Evolutionary conservation across 2,888 invertebrate genomes (phyloP).

Genomic region (Podabrus alpinus): DNA sequence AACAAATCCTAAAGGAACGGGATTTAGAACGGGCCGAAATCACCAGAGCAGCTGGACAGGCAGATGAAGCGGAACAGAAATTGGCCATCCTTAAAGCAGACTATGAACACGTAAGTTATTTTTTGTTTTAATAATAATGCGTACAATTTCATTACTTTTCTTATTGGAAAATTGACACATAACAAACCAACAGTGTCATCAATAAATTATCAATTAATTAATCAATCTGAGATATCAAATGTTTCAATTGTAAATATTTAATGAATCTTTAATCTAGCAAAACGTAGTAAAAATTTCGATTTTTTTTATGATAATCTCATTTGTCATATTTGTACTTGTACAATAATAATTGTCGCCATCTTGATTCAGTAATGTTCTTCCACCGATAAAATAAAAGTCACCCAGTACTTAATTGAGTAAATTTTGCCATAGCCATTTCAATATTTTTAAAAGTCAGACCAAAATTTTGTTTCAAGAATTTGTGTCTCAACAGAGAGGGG

Average conservation of each 20-base stretch:
- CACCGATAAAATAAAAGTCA: no score
- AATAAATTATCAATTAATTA: not conserved
- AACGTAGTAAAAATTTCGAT: not conserved
- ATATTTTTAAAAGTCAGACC: no score
- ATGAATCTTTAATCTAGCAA: not conserved
- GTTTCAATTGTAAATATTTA: not conserved
- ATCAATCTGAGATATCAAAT: not conserved
- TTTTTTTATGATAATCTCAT: not conserved
- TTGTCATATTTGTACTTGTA: not conserved
- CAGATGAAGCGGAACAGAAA: constrained; percentile 76
- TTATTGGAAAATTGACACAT: not conserved
- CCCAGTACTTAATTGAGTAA: no score
- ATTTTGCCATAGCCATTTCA: no score
- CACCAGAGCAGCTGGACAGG: constrained; percentile 79
- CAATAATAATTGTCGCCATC: no score
- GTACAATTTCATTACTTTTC: not conserved
- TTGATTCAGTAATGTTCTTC: no score
- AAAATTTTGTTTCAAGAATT: no score
- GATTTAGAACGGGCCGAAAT: constrained; percentile 90
- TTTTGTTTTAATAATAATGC: not conserved
- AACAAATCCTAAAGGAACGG: constrained; percentile 86
- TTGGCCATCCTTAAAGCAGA: constrained; percentile 65
- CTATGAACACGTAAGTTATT: constrained; percentile 63
- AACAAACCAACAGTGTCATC: not conserved
- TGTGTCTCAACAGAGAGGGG: no score